Evolutionary conservation across 2,113 vertebrate species (phyloP), one percentile per base, ranked within the genome.

Genomic region (Asarcornis scutulata): DNA sequence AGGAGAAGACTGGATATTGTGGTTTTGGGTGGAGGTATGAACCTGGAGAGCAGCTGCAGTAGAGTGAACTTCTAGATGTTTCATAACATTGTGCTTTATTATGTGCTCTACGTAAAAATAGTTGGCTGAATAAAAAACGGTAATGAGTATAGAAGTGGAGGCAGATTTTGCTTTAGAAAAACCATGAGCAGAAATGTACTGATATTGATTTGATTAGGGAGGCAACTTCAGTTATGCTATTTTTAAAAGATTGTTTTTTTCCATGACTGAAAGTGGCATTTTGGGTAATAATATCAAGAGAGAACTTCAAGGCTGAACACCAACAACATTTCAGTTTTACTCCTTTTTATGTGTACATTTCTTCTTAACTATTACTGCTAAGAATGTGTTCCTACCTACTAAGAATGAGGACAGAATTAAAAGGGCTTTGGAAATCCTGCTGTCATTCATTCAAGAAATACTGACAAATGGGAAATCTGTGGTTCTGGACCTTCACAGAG

Each of bases 341-440:
- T 90, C 5, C 21, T 77, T 38, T 74, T 50, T 74, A 18, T 0
- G 1, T 48, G 27, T 25, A 9, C 3, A 20, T 3, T 58, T 82
- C 72, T 69, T 69, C 18, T 42, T n/a, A 32, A 42, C 20, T 66
- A 31, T 36, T 81, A 88, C 32, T 60, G n/a, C 17, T 67, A 25
- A n/a, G 2, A n/a, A 22, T 60, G 31, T 56, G 5, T 53, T 71
- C 31, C 25, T 32, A 50, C 4, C 22, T 67, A 18, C 25, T 32
- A 9, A 34, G 22, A 81, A 11, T 0, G 0, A 71, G 11, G 44
- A 11, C 7, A 59, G 18, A 44, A 6, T 4, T 40, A 55, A 46
- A 63, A 92, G 3, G 64, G 15, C 26, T n/a, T 18, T 64, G 40
- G 16, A 58, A 73, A 68, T 77, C 29, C 17, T 62, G 6, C 11